Percentiles rank a stretch among this genome's conserved stretches.
phyloP scores from a whole-genome alignment of 2,888 invertebrate species.

The Trichopoda pennipes region DNA sequence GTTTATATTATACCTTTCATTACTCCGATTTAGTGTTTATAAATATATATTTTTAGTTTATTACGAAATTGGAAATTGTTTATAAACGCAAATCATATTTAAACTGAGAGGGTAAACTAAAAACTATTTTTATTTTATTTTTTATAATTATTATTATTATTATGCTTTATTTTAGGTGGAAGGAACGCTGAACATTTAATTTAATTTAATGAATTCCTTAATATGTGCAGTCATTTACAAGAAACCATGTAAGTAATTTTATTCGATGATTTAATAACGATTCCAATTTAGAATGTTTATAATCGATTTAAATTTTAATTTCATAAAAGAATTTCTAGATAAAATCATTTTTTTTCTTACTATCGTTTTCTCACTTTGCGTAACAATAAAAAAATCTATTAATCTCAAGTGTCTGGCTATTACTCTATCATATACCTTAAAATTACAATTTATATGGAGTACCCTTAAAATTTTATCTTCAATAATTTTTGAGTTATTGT shows the following conservation, averaged over 20 bases:
- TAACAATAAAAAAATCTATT: no score
- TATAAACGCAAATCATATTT: constrained; percentile 57
- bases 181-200: constrained; percentile 57
- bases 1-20: neutral
- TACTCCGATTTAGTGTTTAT: constrained; percentile 33
- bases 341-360: neutral
- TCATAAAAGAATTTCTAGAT: neutral
- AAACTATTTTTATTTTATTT: constrained; percentile 10
- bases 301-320: constrained; percentile 14
- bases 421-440: no score
- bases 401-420: no score
- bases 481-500: no score
- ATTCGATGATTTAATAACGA: constrained; percentile 17
- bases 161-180: constrained; percentile 25
- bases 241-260: constrained; percentile 54
- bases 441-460: no score
- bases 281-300: constrained; percentile 16
- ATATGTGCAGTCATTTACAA: constrained; percentile 58
- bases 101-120: constrained; percentile 41
- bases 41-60: constrained; percentile 3
- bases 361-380: neutral
- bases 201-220: constrained; percentile 45
- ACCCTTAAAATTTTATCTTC: no score
- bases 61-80: constrained; percentile 39
- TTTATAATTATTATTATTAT: neutral